phyloP scores from a whole-genome alignment of 2,888 invertebrate species.

The Scaptodrosophila latifasciaeformis region DNA sequence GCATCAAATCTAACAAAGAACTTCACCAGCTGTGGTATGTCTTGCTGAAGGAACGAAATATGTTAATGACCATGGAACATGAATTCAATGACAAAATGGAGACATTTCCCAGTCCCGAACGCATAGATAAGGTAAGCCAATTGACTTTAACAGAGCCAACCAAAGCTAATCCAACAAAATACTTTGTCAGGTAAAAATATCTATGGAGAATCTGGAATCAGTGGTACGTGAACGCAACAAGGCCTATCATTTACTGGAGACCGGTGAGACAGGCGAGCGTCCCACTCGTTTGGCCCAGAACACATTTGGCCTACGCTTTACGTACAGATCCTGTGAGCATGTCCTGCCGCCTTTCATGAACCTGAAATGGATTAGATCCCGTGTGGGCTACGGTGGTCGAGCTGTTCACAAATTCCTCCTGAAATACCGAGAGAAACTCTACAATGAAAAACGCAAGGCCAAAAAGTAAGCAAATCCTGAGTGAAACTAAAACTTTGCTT shows the following conservation, averaged over 20 bases:
- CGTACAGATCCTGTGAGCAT: conserved; percentile 79
- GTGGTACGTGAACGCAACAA: conserved; percentile 94
- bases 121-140: conserved; percentile 86
- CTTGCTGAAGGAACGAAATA: conserved; percentile 95
- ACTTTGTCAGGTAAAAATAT: conserved; percentile 83
- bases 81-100: conserved; percentile 81
- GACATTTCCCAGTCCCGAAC: conserved; percentile 92
- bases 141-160: neutral
- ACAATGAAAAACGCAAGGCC: conserved; percentile 77
- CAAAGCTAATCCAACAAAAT: neutral
- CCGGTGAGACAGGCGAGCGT: conserved; percentile 88
- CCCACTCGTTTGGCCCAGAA: conserved; percentile 79
- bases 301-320: conserved; percentile 79
- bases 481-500: neutral
- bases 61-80: conserved; percentile 97
- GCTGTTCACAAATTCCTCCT: conserved; percentile 80
- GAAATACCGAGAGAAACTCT: conserved; percentile 81
- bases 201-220: conserved; percentile 93
- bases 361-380: conserved; percentile 78
- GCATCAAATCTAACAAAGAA: conserved; percentile 95
- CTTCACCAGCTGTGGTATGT: conserved; percentile 96
- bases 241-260: conserved; percentile 92
- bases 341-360: conserved; percentile 82
- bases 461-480: conserved; percentile 75
- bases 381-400: conserved; percentile 78